phyloP scores from a whole-genome alignment of 2,797 vertebrate genomes.

The Sylvia borin region DNA sequence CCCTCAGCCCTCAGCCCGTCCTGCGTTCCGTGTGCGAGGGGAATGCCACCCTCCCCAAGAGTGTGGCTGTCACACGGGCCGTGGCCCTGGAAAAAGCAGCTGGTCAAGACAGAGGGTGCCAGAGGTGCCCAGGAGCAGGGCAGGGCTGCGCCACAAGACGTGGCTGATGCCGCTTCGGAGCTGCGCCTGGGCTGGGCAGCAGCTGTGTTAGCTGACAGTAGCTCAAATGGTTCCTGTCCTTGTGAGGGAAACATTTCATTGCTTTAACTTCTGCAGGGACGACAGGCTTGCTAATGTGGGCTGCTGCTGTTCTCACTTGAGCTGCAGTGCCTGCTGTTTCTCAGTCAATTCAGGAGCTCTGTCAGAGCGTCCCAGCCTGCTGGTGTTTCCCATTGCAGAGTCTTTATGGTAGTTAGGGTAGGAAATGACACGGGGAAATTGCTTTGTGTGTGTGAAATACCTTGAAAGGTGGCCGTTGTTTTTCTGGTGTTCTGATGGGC shows the following conservation, averaged over 20 bases:
- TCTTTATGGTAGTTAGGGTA: background rate
- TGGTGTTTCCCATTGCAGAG: background rate
- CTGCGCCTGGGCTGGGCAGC: background rate
- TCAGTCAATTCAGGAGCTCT: background rate
- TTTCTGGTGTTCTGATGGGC: background rate
- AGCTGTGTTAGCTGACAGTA: background rate
- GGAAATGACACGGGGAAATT: background rate
- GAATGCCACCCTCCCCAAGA: accelerated
- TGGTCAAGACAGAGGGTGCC: accelerated
- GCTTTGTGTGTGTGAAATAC: background rate
- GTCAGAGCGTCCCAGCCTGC: background rate
- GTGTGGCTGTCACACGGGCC: background rate
- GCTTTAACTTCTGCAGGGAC: background rate
- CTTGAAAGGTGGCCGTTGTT: background rate
- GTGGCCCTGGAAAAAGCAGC: background rate
- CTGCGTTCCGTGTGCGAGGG: accelerated
- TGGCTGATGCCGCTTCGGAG: accelerated
- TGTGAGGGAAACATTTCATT: background rate
- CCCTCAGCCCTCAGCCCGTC: too few relatives aligned
- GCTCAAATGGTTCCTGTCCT: background rate
- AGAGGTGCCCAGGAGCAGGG: background rate
- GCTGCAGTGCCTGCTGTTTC: background rate
- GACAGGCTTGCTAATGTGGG: background rate
- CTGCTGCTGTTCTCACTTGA: background rate
- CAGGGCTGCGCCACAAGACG: accelerated